Evolutionary conservation across 2,797 vertebrate species (phyloP).

Genomic region (Amazona finschi): DNA sequence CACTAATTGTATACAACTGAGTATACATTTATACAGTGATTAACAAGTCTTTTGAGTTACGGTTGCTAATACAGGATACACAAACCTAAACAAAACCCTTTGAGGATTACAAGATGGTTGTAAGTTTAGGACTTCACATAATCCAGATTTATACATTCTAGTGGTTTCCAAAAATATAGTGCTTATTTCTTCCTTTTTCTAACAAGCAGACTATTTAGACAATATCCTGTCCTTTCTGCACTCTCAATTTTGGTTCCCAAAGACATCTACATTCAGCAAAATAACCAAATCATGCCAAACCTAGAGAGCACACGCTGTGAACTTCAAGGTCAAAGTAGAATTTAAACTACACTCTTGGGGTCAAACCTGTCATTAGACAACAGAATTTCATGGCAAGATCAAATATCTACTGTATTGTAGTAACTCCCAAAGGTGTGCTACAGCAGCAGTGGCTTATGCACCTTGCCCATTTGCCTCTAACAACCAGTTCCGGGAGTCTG

Average conservation of each 20-base stretch:
- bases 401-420: background rate
- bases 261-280: background rate
- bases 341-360: background rate
- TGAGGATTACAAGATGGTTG: slow-evolving; percentile 19
- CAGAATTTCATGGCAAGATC: background rate
- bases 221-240: background rate
- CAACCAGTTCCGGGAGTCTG: background rate
- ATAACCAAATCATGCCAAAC: slow-evolving; percentile 12
- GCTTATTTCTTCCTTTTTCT: background rate
- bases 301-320: background rate
- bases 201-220: background rate
- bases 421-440: background rate
- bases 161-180: background rate
- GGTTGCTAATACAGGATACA: slow-evolving; percentile 16
- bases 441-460: background rate
- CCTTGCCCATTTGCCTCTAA: background rate
- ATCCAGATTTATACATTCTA: slow-evolving; percentile 41
- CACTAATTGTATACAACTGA: background rate
- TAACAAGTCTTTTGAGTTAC: slow-evolving; percentile 16
- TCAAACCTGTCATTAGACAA: background rate
- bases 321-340: background rate
- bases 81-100: slow-evolving; percentile 33
- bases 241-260: slow-evolving; percentile 1
- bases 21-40: background rate
- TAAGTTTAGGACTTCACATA: slow-evolving; percentile 19